Percentiles rank a stretch among this genome's conserved stretches.
phyloP scores from a whole-genome alignment of 2,113 vertebrate species.

The Sclerurus mexicanus region DNA sequence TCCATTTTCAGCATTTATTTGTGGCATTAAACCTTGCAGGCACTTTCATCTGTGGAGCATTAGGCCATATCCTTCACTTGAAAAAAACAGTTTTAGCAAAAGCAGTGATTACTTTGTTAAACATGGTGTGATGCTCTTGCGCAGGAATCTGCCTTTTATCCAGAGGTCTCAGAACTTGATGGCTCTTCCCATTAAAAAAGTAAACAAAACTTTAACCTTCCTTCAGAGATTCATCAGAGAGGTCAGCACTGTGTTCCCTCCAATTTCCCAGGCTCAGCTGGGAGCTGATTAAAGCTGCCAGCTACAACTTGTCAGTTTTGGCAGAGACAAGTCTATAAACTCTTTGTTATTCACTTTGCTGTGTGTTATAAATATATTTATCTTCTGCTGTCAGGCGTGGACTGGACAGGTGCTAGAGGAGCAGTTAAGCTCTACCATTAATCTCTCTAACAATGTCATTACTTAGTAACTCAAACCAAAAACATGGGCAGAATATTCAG shows the following conservation, averaged over 20 bases:
- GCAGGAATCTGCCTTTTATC: neutral
- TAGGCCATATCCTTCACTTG: neutral
- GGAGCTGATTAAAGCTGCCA: conserved; percentile 72
- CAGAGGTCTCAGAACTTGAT: neutral
- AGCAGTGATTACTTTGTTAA: conserved; percentile 6
- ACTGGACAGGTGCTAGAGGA: conserved; percentile 63
- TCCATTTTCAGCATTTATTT: neutral
- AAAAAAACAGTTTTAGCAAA: neutral
- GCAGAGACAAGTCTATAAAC: conserved; percentile 63
- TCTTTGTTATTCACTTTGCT: conserved; percentile 69
- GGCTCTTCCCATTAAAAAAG: conserved; percentile 35
- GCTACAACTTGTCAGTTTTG: conserved; percentile 58
- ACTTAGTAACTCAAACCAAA: conserved; percentile 6
- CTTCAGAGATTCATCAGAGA: conserved; percentile 64
- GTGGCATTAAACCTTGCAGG: neutral
- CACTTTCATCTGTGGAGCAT: neutral
- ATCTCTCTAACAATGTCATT: conserved; percentile 17
- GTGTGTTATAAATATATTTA: conserved; percentile 77
- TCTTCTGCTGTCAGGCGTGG: conserved; percentile 65
- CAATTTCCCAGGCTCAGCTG: conserved; percentile 68
- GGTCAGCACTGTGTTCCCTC: conserved; percentile 63
- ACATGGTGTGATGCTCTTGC: neutral
- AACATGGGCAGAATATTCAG: conserved; percentile 1
- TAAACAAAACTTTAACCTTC: conserved; percentile 68
- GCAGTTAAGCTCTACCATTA: conserved; percentile 16